Conservation (phyloP, 2,888 invertebrate genomes). For the Sphinx pinastri region DNA sequence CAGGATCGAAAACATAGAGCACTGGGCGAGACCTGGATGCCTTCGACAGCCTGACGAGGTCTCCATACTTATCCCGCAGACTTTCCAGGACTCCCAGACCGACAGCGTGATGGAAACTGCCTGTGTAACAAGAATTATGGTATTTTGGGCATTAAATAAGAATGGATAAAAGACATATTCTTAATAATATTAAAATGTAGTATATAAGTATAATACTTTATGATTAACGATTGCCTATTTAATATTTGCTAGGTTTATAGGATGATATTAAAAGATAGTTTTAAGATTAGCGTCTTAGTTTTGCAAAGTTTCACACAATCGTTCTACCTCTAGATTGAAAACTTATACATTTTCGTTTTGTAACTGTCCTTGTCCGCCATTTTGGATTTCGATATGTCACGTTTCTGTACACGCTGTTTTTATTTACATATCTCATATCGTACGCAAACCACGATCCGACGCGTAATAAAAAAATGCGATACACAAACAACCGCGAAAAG, state of each 20-base stretch:
- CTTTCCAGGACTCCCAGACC: constrained; percentile 74
- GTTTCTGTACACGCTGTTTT: not conserved
- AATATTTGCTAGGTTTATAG: too few species aligned
- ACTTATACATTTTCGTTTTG: not conserved
- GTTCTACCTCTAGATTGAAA: not conserved
- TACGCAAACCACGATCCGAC: not conserved
- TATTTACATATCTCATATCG: not conserved
- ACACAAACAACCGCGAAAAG: not conserved
- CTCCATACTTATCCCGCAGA: constrained; percentile 68
- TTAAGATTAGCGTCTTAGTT: too few species aligned
- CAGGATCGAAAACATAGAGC: constrained; percentile 74
- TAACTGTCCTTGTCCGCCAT: not conserved
- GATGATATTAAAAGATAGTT: too few species aligned
- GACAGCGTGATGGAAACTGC: constrained; percentile 73
- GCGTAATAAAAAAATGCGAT: constrained; percentile 6
- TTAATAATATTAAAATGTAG: too few species aligned
- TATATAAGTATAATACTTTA: too few species aligned
- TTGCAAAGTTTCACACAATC: not conserved
- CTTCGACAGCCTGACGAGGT: constrained; percentile 72
- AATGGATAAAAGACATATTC: not conserved
- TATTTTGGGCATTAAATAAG: not conserved
- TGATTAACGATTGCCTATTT: too few species aligned
- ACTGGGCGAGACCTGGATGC: constrained; percentile 68
- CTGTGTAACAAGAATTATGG: constrained; percentile 44
- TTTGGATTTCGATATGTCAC: not conserved